Evolutionary conservation across 2,888 invertebrate species (phyloP), one percentile per base, ranked within the genome.

Genomic region (Melinopterus prodromus): DNA sequence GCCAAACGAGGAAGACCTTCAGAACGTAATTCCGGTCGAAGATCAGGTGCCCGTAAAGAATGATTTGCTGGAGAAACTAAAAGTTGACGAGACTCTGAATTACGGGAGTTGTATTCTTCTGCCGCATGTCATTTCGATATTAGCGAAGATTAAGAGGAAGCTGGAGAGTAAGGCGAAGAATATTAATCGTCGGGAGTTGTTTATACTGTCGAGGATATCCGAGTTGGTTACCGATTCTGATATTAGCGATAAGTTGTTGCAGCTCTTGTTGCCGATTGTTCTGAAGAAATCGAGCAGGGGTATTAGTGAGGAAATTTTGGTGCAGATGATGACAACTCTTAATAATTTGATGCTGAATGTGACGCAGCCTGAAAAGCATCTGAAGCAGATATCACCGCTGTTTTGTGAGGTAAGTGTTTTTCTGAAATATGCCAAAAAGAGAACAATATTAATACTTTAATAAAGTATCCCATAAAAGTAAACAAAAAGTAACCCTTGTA

Each of bases 181-280:
- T 3, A 90, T 96, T 0, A 94, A 93, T 82, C 93, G 92, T 86
- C 91, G 92, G 69, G 96, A 96, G 86, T 89, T 96, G 9, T 90
- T 93, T 16, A 94, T 97, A 82, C 89, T 97, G 1, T 95, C 95
- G 0, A 91, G 95, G 83, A 91, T 96, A 9, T 96, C 96, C 0
- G 94, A 95, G 86, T 90, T 96, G 81, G 94, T 95, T 0, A 91
- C 92, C 7, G 93, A 94, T 79, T 90, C 93, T 0, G 92, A 92
- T 77, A 91, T 93, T 2, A 95, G 95, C 84, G 93, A 94, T 82
- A 92, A 92, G 53, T 89, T 97, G 53, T 87, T 96, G n/a, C 91
- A 91, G 79, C 89, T 97, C 5, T 88, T 96, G 6, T 85, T 96
- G 75, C 96, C 96, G 0, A 92, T 96, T 82, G 90, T 95, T 16